phyloP scores from a whole-genome alignment of 2,113 vertebrate species.

The Circaetus gallicus region DNA sequence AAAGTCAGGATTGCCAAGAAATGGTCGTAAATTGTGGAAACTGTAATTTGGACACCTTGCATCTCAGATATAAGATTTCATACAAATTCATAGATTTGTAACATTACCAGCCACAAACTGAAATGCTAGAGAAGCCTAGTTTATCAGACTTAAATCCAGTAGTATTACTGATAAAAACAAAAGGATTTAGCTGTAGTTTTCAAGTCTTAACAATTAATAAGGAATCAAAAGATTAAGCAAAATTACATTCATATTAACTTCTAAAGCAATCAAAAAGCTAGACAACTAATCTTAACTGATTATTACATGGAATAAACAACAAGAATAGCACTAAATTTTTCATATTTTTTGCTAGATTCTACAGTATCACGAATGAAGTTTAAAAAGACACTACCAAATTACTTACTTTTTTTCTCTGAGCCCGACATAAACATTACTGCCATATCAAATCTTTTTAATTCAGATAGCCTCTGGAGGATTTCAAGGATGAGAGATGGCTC shows the following conservation, averaged over 20 bases:
- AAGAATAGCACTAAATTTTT: not conserved
- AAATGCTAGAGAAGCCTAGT: not conserved
- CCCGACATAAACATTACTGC: constrained; percentile 93
- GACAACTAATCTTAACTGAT: not conserved
- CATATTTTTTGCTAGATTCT: not conserved
- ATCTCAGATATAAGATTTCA: not conserved
- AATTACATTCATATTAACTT: not conserved
- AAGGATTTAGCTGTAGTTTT: not conserved
- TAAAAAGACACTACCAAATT: not conserved
- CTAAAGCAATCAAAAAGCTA: not conserved
- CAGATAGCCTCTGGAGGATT: constrained; percentile 82
- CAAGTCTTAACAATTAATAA: not conserved
- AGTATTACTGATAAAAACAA: not conserved
- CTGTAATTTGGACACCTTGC: not conserved
- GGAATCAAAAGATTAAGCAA: not conserved
- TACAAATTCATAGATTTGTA: not conserved
- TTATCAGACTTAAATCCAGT: not conserved
- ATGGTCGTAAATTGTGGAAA: not conserved
- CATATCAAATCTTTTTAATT: constrained; percentile 90
- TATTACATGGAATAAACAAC: not conserved
- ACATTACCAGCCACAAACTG: not conserved
- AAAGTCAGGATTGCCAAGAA: not conserved
- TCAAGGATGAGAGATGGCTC: constrained; percentile 77
- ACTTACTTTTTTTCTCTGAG: constrained; percentile 86
- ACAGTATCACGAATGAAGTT: not conserved